Evolutionary conservation across 2,888 invertebrate genomes (phyloP), one percentile per base, ranked within the genome.

Genomic region (Disparrhopalites patrizii): DNA sequence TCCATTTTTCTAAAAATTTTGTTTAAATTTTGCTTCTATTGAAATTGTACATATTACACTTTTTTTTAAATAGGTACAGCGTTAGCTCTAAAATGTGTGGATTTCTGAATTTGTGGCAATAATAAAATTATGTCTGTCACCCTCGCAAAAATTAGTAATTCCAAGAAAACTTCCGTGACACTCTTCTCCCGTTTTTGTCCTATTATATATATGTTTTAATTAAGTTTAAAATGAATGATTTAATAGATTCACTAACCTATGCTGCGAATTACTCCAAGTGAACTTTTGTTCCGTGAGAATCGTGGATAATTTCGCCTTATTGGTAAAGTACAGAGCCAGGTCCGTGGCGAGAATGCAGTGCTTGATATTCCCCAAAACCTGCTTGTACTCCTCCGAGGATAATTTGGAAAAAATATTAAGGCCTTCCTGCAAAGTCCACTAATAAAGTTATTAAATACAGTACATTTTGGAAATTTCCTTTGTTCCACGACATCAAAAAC

Each of bases 341-440:
- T 93, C 92, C 1, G 92, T 93, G 0, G 92, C 91, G 58, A 92
- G 80, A 74, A 93, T 92, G 77, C 90, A 90, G 75, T 90, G 89
- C 74, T 88, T 87, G 61, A 92, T 86, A 66, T 86, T 83, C 38
- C 87, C 83, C 58, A 93, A 78, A 1, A 90, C 87, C 80, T 89
- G 83, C 77, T 90, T 90, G 80, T 89, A 91, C 71, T 90, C 89
- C 27, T 83, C 82, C 65, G 85, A 85, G 3, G 85, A 83, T 36
- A 91, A 81, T 76, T 88, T 85, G 33, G 85, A 83, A 79, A 93
- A 89, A 66, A 93, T 91, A 76, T 93, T 92, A 79, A 91, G 91
- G 0, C 90, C 90, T 66, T 91, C 90, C 86, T 91, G 82, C 71
- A 81, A 79, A 76, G 3, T 50, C 20, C 18, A 31, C 43, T 28